These are phyloP conservation scores for Amphipoea lucens DNA, from an alignment of 2,888 invertebrate genomes.

Conservation along the genomic window DNA sequence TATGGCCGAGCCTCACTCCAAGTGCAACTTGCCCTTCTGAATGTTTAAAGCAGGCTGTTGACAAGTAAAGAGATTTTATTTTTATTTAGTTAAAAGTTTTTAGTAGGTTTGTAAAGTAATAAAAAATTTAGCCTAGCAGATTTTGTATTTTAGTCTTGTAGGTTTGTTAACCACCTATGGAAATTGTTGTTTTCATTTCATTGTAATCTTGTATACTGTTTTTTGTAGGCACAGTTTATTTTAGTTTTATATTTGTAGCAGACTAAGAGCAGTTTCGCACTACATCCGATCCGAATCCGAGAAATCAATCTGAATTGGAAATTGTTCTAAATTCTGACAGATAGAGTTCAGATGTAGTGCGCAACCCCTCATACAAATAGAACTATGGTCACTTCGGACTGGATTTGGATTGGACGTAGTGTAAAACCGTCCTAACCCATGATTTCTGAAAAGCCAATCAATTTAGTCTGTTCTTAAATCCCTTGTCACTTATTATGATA, in stretches of 20 bases:
- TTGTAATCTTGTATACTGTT: neutral
- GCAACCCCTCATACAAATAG: too few relatives aligned
- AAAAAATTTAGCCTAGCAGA: neutral
- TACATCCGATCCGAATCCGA: too few relatives aligned
- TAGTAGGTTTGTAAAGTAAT: slow-evolving; percentile 9
- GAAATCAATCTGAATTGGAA: too few relatives aligned
- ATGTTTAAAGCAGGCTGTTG: slow-evolving; percentile 88
- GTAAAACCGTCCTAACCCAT: neutral
- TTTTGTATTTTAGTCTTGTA: neutral
- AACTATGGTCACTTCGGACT: too few relatives aligned
- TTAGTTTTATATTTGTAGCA: neutral
- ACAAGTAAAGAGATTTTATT: slow-evolving; percentile 79
- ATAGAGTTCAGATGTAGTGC: too few relatives aligned
- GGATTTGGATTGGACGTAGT: too few relatives aligned
- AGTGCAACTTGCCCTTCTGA: slow-evolving; percentile 91
- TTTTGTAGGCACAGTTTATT: neutral
- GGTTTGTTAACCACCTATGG: neutral
- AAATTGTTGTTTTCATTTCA: neutral
- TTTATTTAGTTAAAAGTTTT: slow-evolving; percentile 36
- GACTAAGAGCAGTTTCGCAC: too few relatives aligned
- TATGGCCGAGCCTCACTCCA: slow-evolving; percentile 97
- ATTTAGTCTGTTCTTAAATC: neutral
- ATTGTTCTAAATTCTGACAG: too few relatives aligned
- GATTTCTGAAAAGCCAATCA: neutral
- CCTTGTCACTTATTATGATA: too few relatives aligned